Evolutionary conservation across 1,140 invertebrate species (phyloP).

Genomic region (Papilio polyxenes): DNA sequence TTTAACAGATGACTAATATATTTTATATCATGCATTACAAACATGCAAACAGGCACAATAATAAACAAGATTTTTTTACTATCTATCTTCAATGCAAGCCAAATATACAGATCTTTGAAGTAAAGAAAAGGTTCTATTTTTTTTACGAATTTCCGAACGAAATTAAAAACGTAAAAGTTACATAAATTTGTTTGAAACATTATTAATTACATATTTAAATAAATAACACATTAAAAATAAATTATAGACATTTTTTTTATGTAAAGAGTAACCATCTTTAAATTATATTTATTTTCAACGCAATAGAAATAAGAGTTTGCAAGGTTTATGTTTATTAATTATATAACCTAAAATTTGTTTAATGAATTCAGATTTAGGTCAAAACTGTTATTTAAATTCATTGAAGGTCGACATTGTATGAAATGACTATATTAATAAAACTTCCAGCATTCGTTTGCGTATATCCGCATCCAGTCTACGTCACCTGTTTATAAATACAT

Average conservation of each 20-base stretch:
- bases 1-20: slow-evolving; percentile 35
- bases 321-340: no score
- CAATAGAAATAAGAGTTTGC: no score
- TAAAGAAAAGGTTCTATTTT: no score
- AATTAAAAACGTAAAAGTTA: not conserved
- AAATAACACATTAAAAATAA: not conserved
- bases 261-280: no score
- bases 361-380: not conserved
- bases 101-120: slow-evolving; percentile 11
- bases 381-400: not conserved
- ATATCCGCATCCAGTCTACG: not conserved
- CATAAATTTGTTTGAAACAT: not conserved
- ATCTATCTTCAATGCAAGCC: slow-evolving; percentile 23
- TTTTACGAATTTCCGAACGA: slow-evolving; percentile 24
- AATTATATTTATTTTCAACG: no score
- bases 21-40: slow-evolving; percentile 33
- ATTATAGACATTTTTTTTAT: no score
- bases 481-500: not conserved
- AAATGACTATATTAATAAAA: slow-evolving; percentile 43
- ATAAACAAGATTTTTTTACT: slow-evolving; percentile 23
- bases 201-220: not conserved
- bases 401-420: slow-evolving; percentile 22
- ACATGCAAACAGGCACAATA: slow-evolving; percentile 29
- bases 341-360: not conserved
- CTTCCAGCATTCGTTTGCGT: slow-evolving; percentile 28